Percentiles rank a stretch among this genome's conserved stretches.
phyloP scores from a whole-genome alignment of 92 coral and sea anemone species.

The Porites evermanni region DNA sequence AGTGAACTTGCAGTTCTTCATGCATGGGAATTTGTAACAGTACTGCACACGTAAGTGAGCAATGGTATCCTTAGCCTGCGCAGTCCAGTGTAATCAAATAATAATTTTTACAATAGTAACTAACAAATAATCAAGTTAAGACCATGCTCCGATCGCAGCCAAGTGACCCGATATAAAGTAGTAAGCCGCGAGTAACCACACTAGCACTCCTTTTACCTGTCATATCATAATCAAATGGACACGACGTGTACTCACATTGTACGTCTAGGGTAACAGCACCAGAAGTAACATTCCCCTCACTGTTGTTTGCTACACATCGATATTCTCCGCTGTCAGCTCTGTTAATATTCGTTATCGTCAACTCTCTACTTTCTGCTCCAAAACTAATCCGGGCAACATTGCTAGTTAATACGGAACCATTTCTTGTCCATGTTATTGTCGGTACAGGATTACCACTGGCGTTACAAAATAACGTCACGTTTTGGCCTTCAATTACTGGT shows the following conservation, averaged over 20 bases:
- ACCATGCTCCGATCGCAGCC: too few relatives aligned
- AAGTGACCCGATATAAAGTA: background rate
- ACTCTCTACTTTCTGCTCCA: background rate
- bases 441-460: constrained; percentile 54
- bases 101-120: too few relatives aligned
- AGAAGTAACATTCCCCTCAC: background rate
- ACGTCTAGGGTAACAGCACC: constrained; percentile 5
- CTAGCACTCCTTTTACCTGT: too few relatives aligned
- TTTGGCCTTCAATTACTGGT: constrained; percentile 9
- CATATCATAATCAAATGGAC: background rate
- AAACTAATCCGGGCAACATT: constrained; percentile 1
- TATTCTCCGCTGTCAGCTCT: constrained; percentile 33
- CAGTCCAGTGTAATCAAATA: background rate
- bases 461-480: constrained; percentile 32
- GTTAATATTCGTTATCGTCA: constrained; percentile 20
- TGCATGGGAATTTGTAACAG: too few relatives aligned
- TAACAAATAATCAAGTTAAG: too few relatives aligned
- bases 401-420: background rate
- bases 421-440: constrained; percentile 34
- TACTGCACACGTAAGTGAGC: too few relatives aligned
- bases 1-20: too few relatives aligned
- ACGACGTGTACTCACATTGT: background rate
- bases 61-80: too few relatives aligned
- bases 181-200: background rate
- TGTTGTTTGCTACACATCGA: constrained; percentile 25